phyloP scores from a whole-genome alignment of 2,113 vertebrate species.

The Rhodinocichla rosea region DNA sequence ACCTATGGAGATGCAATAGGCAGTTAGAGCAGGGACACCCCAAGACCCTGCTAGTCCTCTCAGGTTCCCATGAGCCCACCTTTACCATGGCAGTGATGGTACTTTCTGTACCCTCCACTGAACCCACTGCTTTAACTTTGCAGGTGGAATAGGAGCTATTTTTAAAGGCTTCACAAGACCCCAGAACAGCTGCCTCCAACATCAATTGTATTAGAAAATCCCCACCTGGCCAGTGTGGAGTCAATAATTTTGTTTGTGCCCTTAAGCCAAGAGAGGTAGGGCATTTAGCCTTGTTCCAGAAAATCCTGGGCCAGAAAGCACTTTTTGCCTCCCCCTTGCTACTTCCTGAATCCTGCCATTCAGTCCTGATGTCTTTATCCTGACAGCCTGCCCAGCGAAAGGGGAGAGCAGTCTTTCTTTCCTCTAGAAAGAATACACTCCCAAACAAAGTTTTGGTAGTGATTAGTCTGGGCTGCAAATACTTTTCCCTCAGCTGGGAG shows the following conservation, averaged over 20 bases:
- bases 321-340: neutral
- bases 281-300: neutral
- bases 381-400: neutral
- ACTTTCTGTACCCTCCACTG: neutral
- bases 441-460: neutral
- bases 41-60: rapidly evolving
- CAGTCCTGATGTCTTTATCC: neutral
- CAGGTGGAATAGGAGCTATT: neutral
- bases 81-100: neutral
- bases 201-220: neutral
- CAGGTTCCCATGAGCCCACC: neutral
- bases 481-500: neutral
- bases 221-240: neutral
- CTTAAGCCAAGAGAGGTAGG: neutral
- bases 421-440: neutral
- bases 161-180: neutral
- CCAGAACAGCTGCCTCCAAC: neutral
- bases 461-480: neutral
- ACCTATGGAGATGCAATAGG: neutral
- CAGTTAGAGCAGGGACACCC: neutral
- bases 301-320: neutral
- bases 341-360: neutral
- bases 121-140: neutral
- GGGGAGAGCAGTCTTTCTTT: neutral
- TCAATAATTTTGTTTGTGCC: neutral